Base-by-base conservation (phyloP, 2,888 invertebrate genomes). In the Theretra japonica region DNA sequence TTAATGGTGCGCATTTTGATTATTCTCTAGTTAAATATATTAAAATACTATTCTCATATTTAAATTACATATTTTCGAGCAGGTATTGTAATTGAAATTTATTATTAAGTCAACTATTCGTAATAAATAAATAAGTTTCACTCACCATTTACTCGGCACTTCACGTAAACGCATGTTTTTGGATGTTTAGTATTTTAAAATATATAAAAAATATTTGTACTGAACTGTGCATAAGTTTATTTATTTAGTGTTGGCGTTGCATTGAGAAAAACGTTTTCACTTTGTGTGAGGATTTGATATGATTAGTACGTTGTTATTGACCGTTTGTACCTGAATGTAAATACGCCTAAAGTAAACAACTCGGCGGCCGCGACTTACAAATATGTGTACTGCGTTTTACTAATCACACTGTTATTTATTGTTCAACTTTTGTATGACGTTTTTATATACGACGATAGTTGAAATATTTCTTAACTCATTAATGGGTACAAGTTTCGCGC, bases 271-370 rank as follows among this genome's bases (percentile, higher is more conserved):
- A 53, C 6, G 17, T 65, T 25, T 65, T 48, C 21, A 48, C 62
- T 48, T 65, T 48, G 23, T 21, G 41, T 33, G 21, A 21, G 19
- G 41, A 41, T 62, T 62, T 21, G 7, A 33, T 48, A 4, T 6
- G 48, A 48, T n/a, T 41, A n/a, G 25, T 53, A 65, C 5, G 3
- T 21, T 60, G 30, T 30, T 30, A 60, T 60, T 60, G 28, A 3
- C 5, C 41, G 65, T 48, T 17, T 48, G 41, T 65, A 41, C 11
- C 65, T 23, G 65, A 65, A 65, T 65, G 65, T 65, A 65, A 48
- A 65, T 65, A 41, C 7, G 65, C 65, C 41, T 65, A 65, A 48
- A 23, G 65, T 48, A 65, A 65, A 48, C 48, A 65, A 65, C 23
- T 17, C 41, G 23, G 7, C 23, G 48, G 41, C 23, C 65, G 65